These are phyloP conservation scores for Thalassophryne amazonica DNA, from an alignment of 2,797 vertebrate species.

Conservation along the genomic window DNA sequence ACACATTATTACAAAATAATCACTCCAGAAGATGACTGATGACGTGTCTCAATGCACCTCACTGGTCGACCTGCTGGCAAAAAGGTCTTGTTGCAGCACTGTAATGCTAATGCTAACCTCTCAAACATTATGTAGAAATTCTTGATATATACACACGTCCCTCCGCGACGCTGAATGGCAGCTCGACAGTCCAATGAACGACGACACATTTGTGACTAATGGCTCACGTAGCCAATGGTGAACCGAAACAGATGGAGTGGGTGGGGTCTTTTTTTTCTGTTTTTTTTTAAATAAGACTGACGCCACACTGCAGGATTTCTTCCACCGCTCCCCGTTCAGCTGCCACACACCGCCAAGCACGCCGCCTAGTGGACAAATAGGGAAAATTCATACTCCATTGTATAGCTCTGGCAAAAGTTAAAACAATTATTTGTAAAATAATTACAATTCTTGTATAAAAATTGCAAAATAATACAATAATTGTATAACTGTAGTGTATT, in stretches of 20 bases:
- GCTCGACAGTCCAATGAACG: conserved; percentile 44
- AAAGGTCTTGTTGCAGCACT: conserved; percentile 59
- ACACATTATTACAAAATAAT: conserved; percentile 58
- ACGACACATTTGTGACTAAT: conserved; percentile 18
- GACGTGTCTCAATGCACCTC: conserved; percentile 70
- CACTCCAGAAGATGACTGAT: conserved; percentile 44
- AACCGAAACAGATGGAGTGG: neutral
- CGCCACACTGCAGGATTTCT: conserved; percentile 84
- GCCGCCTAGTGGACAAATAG: conserved; percentile 50
- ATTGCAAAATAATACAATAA: too few relatives aligned
- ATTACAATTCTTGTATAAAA: too few relatives aligned
- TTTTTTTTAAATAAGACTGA: conserved; percentile 58
- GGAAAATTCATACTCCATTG: neutral
- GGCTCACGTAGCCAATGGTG: conserved; percentile 50
- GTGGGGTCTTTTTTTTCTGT: conserved; percentile 3
- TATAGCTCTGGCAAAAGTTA: too few relatives aligned
- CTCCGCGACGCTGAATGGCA: conserved; percentile 54
- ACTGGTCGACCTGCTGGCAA: conserved; percentile 68
- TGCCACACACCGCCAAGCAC: conserved; percentile 56
- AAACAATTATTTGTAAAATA: neutral
- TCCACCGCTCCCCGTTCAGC: conserved; percentile 59
- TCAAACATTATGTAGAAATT: too few relatives aligned
- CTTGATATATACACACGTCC: too few relatives aligned
- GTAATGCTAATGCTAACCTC: too few relatives aligned
- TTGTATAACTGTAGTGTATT: too few relatives aligned